Base-by-base conservation (phyloP, 2,888 invertebrate species). In the Drosophila nigritarsus region DNA sequence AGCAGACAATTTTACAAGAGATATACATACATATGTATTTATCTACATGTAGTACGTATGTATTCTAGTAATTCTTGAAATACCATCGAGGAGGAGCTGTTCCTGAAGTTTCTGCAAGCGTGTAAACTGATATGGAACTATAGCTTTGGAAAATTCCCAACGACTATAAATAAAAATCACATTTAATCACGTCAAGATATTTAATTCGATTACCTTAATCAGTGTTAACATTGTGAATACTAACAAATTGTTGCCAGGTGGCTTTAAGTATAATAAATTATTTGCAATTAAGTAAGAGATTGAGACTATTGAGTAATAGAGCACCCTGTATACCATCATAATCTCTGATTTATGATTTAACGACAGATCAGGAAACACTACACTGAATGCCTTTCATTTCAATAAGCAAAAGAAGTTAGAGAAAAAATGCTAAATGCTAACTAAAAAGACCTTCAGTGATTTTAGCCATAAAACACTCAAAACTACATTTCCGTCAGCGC, bases 191-290 rank as follows among this genome's bases (percentile, higher is more conserved):
- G 42, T 9, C 20, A 15, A 59, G 58, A 71, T 78, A 75, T 78
- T 78, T 78, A 62, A 54, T 71, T 71, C 53, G 79, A 75, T 75
- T 77, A 64, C 20, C 54, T 27, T 50, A 59, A 67, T 71, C 75
- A 62, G 32, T 32, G 13, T 30, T 69, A 3, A 15, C 1, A n/a
- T 42, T 45, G 27, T 20, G 62, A 20, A 50, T 64, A 64, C 42
- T 48, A 36, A 50, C n/a, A 20, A n/a, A 2, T 38, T 65, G 68
- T 69, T 65, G 42, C 48, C 66, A 78, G 18, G 49, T 56, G 63
- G 8, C 7, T 11, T 32, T 13, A 18, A 13, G 29, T 40, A 7
- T n/a, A 29, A 65, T 49, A 4, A 40, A 24, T 42, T 38, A 62
- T 54, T 36, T 34, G 27, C 36, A 64, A 71, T 65, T 66, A 40